Base-by-base conservation (phyloP, 2,888 invertebrate genomes). In the Hypena proboscidalis region DNA sequence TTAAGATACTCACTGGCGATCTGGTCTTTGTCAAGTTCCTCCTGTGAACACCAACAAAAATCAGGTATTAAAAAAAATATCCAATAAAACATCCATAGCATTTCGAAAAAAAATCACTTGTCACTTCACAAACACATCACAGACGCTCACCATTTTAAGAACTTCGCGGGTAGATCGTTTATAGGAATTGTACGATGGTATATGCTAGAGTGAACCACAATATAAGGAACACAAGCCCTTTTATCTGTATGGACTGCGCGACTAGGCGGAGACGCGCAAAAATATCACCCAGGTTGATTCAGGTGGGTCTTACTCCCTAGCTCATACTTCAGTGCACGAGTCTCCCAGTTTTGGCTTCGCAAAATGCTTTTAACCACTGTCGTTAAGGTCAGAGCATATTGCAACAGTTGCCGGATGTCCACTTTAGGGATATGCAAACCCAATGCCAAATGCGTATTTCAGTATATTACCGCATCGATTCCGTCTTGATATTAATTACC, bases 11-110 rank as follows among this genome's bases (percentile, higher is more conserved):
- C 89, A 96, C 96, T 93, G 69, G 84, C 92, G 68, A 95, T 92
- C 90, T 96, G 96, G 69, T 96, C 96, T 85, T 95, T 95, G 71
- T 92, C 92, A 54, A 96, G 92, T 80, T 95, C 96, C 67, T 95
- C 95, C 94, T 95, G 91, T 58, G 92, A 93, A 67, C 54, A 67
- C 49, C 65, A 72, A 69, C 58, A 61, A 58, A 71, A 58, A 67
- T 22, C n/a, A 63, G 68, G 20, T 6, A 40, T 47, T 39, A 41
- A 50, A 40, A 43, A 57, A 51, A 61, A 58, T 70, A 39, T 33
- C 51, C 27, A 23, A 47, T 38, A 53, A 66, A 57, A 49, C 38
- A 42, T 26, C 32, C 41, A 44, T 42, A 32, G 25, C 30, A 33
- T 10, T 40, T 37, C 36, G 13, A 25, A 10, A 30, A 54, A 45